A percentile compares a stretch with the other conserved stretches of the same genome.
These are phyloP conservation scores for Cataglyphis cursor DNA, from an alignment of 2,888 invertebrate genomes.

Conservation along the genomic window DNA sequence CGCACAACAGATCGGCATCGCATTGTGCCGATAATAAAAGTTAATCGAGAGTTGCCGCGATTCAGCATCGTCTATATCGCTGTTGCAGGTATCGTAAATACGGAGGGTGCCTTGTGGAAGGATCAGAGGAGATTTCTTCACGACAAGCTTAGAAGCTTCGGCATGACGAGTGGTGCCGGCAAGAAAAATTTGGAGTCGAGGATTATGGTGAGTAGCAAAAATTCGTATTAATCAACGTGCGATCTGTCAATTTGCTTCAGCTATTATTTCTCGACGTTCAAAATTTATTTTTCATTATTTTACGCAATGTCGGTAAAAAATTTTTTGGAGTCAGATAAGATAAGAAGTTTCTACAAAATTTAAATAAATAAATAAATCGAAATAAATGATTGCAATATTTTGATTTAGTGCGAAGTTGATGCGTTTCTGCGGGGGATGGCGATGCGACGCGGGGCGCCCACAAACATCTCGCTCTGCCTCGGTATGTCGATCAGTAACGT, in stretches of 20 bases:
- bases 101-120: slow-evolving; percentile 96
- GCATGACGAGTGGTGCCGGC: slow-evolving; percentile 94
- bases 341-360: neutral
- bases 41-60: slow-evolving; percentile 13
- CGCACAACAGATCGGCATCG: slow-evolving; percentile 25
- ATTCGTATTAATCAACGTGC: neutral
- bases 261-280: neutral
- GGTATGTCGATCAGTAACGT: slow-evolving; percentile 96
- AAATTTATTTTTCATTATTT: neutral
- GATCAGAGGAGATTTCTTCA: slow-evolving; percentile 95
- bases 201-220: slow-evolving; percentile 91
- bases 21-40: slow-evolving; percentile 13
- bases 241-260: slow-evolving; percentile 1
- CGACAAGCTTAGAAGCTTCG: slow-evolving; percentile 94
- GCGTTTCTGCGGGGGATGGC: slow-evolving; percentile 91
- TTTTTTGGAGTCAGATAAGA: neutral
- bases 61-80: slow-evolving; percentile 32
- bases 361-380: neutral
- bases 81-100: slow-evolving; percentile 94
- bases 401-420: slow-evolving; percentile 90
- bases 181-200: slow-evolving; percentile 93
- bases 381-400: slow-evolving; percentile 37
- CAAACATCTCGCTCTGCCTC: slow-evolving; percentile 92
- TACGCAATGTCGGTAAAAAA: neutral
- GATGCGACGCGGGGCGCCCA: slow-evolving; percentile 90